Conservation (phyloP, 2,888 invertebrate species). For the Agrochola circellaris region DNA sequence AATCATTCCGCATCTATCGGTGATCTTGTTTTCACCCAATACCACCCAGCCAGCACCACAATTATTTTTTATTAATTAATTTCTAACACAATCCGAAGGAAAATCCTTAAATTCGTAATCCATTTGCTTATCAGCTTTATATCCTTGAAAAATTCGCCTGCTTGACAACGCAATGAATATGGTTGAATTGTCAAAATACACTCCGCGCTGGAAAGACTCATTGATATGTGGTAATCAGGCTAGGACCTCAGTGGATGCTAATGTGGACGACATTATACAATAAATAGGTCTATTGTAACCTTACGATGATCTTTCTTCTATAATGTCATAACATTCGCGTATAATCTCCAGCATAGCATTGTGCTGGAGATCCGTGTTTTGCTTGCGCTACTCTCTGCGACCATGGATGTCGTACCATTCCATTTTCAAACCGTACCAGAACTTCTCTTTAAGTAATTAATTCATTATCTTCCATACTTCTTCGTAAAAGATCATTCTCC, state of each 20-base stretch:
- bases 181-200: too few relatives aligned
- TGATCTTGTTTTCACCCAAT: not conserved
- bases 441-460: not conserved
- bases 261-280: too few relatives aligned
- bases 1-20: not conserved
- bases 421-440: not conserved
- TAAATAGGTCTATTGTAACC: not conserved
- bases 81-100: too few relatives aligned
- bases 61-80: too few relatives aligned
- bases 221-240: not conserved
- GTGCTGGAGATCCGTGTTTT: not conserved
- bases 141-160: not conserved
- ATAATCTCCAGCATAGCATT: not conserved
- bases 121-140: too few relatives aligned
- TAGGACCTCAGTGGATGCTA: too few relatives aligned
- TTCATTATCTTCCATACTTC: constrained; percentile 1
- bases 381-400: too few relatives aligned
- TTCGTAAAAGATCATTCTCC: not conserved
- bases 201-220: not conserved
- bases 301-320: not conserved
- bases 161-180: too few relatives aligned
- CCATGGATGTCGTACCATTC: not conserved
- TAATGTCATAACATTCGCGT: not conserved
- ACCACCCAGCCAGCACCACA: too few relatives aligned
- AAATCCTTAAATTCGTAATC: too few relatives aligned